A percentile compares a stretch with the other conserved stretches of the same genome.
phyloP scores from a whole-genome alignment of 2,888 invertebrate species.

The Megamerina dolium region DNA sequence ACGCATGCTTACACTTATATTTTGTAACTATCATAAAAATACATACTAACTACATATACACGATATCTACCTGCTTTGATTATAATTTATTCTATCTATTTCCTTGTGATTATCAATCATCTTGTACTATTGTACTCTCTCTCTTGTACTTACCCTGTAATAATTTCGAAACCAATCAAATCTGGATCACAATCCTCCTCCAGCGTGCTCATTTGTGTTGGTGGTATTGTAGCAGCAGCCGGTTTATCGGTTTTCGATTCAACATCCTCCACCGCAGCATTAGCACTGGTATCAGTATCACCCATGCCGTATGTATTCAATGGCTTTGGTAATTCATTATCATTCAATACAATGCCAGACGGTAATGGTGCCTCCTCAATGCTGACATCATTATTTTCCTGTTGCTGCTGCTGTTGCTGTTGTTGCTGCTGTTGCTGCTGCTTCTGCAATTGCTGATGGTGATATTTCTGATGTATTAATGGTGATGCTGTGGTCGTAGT shows the following conservation, averaged over 20 bases:
- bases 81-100: too few species aligned
- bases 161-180: conserved; percentile 87
- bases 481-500: conserved; percentile 5
- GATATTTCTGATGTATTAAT: conserved; percentile 8
- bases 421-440: conserved; percentile 16
- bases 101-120: too few species aligned
- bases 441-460: conserved; percentile 12
- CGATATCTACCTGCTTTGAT: too few species aligned
- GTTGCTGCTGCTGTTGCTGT: conserved; percentile 12
- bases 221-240: conserved; percentile 14
- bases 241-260: conserved; percentile 40
- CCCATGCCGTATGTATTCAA: conserved; percentile 17
- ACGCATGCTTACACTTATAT: too few species aligned
- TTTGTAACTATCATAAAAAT: too few species aligned
- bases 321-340: conserved; percentile 43
- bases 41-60: too few species aligned
- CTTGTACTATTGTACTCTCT: too few species aligned
- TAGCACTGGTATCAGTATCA: conserved; percentile 7
- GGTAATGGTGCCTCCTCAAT: conserved; percentile 26
- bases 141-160: conserved; percentile 77
- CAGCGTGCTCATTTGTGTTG: conserved; percentile 13
- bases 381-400: conserved; percentile 18
- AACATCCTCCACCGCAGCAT: conserved; percentile 19
- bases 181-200: conserved; percentile 81
- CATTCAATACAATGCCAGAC: conserved; percentile 25